Conservation (phyloP, 2,797 vertebrate genomes). For the Heteromormyrus szaboi region DNA sequence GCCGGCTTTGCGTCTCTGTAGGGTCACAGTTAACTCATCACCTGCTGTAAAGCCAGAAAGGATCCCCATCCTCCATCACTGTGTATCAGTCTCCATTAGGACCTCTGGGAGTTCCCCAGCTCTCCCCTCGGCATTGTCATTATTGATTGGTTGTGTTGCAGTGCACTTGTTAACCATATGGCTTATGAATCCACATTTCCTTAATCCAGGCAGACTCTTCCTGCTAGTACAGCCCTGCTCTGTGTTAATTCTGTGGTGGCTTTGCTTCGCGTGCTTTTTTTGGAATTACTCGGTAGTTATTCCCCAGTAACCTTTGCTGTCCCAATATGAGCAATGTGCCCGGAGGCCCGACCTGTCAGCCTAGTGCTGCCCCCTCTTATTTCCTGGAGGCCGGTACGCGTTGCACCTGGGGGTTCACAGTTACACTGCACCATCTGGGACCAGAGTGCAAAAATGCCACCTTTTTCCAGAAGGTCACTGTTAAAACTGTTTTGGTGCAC, state of each 20-base stretch:
- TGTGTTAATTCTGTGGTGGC: neutral
- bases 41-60: conserved; percentile 45
- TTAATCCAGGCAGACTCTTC: neutral
- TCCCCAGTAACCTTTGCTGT: conserved; percentile 4
- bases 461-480: neutral
- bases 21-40: conserved; percentile 42
- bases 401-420: conserved; percentile 11
- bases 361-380: neutral
- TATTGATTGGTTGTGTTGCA: neutral
- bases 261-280: neutral
- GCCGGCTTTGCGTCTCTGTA: conserved; percentile 35
- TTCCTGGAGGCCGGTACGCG: neutral
- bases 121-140: neutral
- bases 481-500: neutral
- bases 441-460: conserved; percentile 2
- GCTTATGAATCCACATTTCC: neutral
- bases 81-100: conserved; percentile 48
- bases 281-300: neutral
- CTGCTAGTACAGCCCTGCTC: neutral
- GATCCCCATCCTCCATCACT: conserved; percentile 54
- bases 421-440: neutral
- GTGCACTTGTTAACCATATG: neutral
- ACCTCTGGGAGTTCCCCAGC: neutral
- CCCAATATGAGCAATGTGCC: neutral
- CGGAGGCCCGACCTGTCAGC: neutral